A percentile compares a stretch with the other conserved stretches of the same genome.
Evolutionary conservation across 53 echinoderm and acorn worm species (phyloP).

Genomic region (Temnopleurus reevesii): DNA sequence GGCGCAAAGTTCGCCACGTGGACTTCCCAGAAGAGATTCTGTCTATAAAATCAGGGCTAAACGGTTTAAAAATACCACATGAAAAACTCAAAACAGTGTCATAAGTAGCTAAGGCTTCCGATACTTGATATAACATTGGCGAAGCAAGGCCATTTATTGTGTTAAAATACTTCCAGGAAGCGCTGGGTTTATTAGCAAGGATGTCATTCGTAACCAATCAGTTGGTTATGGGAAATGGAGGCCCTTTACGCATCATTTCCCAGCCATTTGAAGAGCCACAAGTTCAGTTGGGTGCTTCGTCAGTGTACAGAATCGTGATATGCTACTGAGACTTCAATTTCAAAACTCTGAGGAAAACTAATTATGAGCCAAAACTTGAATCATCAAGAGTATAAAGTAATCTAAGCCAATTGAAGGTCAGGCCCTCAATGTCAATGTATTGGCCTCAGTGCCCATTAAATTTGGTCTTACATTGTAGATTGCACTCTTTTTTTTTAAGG

Average conservation of each 20-base stretch:
- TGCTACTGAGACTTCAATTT: too few relatives aligned
- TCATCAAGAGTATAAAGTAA: too few relatives aligned
- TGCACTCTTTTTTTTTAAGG: too few relatives aligned
- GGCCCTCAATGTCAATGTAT: too few relatives aligned
- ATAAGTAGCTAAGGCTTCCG: slow-evolving; percentile 4
- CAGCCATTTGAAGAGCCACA: neutral
- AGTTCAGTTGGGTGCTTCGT: too few relatives aligned
- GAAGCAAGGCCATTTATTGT: neutral
- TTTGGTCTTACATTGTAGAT: too few relatives aligned
- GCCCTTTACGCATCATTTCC: neutral
- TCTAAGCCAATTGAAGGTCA: too few relatives aligned
- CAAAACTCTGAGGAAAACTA: too few relatives aligned
- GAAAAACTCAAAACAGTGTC: slow-evolving; percentile 15
- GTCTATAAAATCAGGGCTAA: neutral
- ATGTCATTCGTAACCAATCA: neutral
- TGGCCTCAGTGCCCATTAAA: too few relatives aligned
- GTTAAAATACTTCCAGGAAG: neutral
- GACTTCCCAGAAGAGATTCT: neutral
- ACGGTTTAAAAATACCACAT: neutral
- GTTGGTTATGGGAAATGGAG: neutral
- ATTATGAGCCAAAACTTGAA: too few relatives aligned
- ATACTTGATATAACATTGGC: neutral
- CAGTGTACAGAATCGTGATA: too few relatives aligned
- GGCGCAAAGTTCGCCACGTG: too few relatives aligned
- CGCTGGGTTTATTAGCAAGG: neutral